Evolutionary conservation across 2,888 invertebrate genomes (phyloP).

Genomic region (Caenorhabditis sinica): DNA sequence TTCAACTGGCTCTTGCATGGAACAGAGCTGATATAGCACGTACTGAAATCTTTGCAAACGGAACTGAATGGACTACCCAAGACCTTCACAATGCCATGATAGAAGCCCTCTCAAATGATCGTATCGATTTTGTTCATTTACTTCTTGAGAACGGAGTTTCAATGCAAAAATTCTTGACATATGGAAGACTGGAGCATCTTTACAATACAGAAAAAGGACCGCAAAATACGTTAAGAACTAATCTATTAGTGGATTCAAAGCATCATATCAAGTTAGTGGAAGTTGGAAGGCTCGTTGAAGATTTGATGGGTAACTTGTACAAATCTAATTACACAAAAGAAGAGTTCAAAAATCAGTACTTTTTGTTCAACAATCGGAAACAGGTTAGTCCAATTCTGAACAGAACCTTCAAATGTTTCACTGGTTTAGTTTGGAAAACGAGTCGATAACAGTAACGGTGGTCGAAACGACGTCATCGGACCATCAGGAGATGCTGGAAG

Average conservation of each 20-base stretch:
- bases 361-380: constrained; percentile 73
- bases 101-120: constrained; percentile 98
- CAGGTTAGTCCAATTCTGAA: too few relatives aligned
- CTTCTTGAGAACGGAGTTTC: constrained; percentile 97
- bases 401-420: too few relatives aligned
- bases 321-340: constrained; percentile 95
- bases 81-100: constrained; percentile 98
- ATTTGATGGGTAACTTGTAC: constrained; percentile 98
- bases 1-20: constrained; percentile 96
- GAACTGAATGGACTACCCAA: constrained; percentile 92
- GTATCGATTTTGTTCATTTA: constrained; percentile 98
- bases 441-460: constrained; percentile 47
- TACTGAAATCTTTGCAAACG: constrained; percentile 87
- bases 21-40: constrained; percentile 97
- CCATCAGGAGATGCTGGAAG: constrained; percentile 58
- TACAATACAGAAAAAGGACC: constrained; percentile 94
- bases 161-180: constrained; percentile 97
- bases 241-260: constrained; percentile 57
- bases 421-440: constrained; percentile 65
- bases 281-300: constrained; percentile 93
- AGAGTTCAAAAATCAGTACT: constrained; percentile 87
- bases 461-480: constrained; percentile 60
- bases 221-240: constrained; percentile 89
- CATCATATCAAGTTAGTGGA: constrained; percentile 56
- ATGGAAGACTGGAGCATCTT: constrained; percentile 92